phyloP scores from a whole-genome alignment of 1,140 invertebrate species.

The Contarinia nasturtii region DNA sequence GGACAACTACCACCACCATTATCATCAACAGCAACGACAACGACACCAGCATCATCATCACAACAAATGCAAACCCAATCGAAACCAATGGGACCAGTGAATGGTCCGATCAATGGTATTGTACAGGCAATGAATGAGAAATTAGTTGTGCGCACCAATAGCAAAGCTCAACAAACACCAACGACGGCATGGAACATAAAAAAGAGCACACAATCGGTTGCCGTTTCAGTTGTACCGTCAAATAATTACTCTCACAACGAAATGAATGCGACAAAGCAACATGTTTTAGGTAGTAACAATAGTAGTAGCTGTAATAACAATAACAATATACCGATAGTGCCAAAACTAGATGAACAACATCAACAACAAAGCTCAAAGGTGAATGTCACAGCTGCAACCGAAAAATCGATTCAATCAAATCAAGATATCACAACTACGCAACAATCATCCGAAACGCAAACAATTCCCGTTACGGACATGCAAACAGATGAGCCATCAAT shows the following conservation, averaged over 20 bases:
- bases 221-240: neutral
- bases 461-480: neutral
- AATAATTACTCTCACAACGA: neutral
- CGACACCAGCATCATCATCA: too few relatives aligned
- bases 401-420: neutral
- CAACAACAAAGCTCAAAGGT: conserved; percentile 9
- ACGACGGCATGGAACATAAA: neutral
- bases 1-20: too few relatives aligned
- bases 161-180: neutral
- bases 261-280: neutral
- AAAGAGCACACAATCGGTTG: conserved; percentile 7
- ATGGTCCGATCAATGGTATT: too few relatives aligned
- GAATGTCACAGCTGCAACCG: neutral
- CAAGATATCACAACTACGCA: neutral
- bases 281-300: neutral
- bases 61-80: too few relatives aligned
- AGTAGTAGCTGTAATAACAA: neutral
- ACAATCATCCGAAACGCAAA: conserved; percentile 2
- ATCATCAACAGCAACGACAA: too few relatives aligned
- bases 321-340: neutral
- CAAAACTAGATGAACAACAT: conserved; percentile 1
- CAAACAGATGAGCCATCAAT: neutral
- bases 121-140: neutral
- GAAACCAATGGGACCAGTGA: too few relatives aligned
- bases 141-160: neutral